Percentiles rank a stretch among this genome's conserved stretches.
phyloP scores from a whole-genome alignment of 2,797 vertebrate species.

The Coreius guichenoti region DNA sequence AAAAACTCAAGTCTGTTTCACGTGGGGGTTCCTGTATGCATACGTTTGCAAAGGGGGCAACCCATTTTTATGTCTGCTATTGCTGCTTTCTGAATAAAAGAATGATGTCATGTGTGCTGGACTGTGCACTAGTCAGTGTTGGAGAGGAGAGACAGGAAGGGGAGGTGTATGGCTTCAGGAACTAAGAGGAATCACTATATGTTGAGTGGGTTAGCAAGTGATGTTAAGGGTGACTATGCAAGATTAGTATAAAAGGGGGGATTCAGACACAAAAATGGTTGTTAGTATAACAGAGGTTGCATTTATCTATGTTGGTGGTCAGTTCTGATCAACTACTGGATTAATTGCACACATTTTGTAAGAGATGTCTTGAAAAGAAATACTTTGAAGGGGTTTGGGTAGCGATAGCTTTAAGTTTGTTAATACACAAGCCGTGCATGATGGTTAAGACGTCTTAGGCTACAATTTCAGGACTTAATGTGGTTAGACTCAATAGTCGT shows the following conservation, averaged over 20 bases:
- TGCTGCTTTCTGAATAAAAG: conserved; percentile 52
- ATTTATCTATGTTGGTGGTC: conserved; percentile 53
- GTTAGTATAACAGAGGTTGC: conserved; percentile 62
- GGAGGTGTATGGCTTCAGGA: conserved; percentile 59
- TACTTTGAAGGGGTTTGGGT: conserved; percentile 33
- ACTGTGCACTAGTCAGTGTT: conserved; percentile 45
- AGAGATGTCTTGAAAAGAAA: conserved; percentile 48
- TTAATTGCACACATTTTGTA: conserved; percentile 40
- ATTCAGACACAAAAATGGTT: conserved; percentile 70
- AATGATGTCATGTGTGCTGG: conserved; percentile 43
- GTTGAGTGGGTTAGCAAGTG: conserved; percentile 70
- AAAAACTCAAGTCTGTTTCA: conserved; percentile 12
- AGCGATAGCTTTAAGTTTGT: conserved; percentile 52
- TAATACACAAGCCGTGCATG: conserved; percentile 62
- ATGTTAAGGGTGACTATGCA: conserved; percentile 61
- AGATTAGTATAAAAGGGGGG: conserved; percentile 67
- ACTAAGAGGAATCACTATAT: conserved; percentile 62
- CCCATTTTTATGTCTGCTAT: conserved; percentile 79
- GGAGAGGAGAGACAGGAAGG: conserved; percentile 44
- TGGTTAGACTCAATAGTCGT: neutral
- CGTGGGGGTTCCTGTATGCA: conserved; percentile 42
- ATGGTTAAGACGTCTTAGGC: conserved; percentile 42
- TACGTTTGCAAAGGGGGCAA: conserved; percentile 59
- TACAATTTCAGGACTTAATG: conserved; percentile 44
- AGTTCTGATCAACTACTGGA: conserved; percentile 50